Evolutionary conservation across 2,888 invertebrate genomes (phyloP), one percentile per base, ranked within the genome.

Genomic region (Lottia scabra): DNA sequence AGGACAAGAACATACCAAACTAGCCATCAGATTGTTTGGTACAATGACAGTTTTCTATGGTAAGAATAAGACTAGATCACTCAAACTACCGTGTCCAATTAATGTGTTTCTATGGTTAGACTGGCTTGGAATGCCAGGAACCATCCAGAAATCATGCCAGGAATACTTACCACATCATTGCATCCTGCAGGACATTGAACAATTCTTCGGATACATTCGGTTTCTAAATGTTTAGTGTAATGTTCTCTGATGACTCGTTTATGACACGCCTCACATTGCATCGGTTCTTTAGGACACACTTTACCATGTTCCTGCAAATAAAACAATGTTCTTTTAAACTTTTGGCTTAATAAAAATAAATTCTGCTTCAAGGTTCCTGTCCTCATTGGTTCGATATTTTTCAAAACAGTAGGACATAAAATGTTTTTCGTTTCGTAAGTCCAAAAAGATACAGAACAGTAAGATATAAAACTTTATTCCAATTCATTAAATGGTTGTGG

Each of bases 191-290:
- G 81, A 74, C 84, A 84, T 2, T 68, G 65, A 19, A 83, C 65
- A 46, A 72, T 74, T 56, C 80, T 71, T n/a, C 80, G 77, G 19
- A 75, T 71, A 74, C 84, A 84, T n/a, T 82, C 79, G n/a, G 72
- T 70, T 16, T 80, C 75, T 62, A 78, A 70, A 67, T 84, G 84
- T 16, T 74, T 68, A 63, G 56, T 56, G 65, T 81, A 82, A 79
- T 74, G 71, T 26, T 83, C 82, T 66, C 81, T 73, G 12, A 75
- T 75, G 23, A 83, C 81, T 64, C 77, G 79, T 56, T 72, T 77
- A 63, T 81, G 78, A 75, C 83, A 83, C n/a, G 68, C 71, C 27
- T 80, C 82, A 72, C 83, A 83, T 15, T 71, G 77, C 23, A 79
- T 43, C 2, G 79, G 80, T 26, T 63, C 74, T 62, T 82, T 80